Conservation (phyloP, 92 coral and sea anemone species). For the Bergia puertoricense region DNA sequence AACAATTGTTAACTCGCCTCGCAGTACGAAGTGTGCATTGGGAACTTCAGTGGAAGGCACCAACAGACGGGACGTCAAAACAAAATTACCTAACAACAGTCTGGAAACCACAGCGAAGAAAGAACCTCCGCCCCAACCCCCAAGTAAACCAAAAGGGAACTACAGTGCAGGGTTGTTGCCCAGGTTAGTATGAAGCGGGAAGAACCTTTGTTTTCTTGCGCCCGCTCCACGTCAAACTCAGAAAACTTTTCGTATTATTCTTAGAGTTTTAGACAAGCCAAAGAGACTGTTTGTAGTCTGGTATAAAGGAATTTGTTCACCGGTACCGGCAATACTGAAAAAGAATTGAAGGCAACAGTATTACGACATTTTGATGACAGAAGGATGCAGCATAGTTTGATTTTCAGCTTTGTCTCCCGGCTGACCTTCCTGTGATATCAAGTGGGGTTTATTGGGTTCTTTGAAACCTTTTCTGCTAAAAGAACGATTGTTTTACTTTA, state of each 20-base stretch:
- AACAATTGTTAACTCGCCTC: slow-evolving; percentile 17
- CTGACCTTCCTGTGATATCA: no score
- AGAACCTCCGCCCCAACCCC: not conserved
- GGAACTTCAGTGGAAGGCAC: not conserved
- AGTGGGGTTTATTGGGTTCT: no score
- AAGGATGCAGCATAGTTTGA: no score
- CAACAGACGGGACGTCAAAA: not conserved
- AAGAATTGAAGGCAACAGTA: no score
- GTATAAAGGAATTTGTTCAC: no score
- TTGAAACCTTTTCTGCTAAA: no score
- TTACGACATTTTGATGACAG: no score
- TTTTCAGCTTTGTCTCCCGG: no score
- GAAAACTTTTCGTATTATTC: not conserved
- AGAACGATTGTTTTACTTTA: no score
- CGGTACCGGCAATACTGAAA: no score
- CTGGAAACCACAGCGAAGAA: not conserved
- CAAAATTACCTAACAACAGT: not conserved
- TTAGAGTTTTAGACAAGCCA: not conserved
- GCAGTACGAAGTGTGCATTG: not conserved
- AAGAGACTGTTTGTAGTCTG: no score
- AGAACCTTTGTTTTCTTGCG: not conserved
- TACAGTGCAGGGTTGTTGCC: not conserved
- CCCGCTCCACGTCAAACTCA: no score
- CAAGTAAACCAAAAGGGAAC: not conserved
- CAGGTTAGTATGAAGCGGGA: slow-evolving; percentile 17